These are phyloP conservation scores for Athene cunicularia DNA, from an alignment of 2,113 vertebrate species.

Conservation along the genomic window DNA sequence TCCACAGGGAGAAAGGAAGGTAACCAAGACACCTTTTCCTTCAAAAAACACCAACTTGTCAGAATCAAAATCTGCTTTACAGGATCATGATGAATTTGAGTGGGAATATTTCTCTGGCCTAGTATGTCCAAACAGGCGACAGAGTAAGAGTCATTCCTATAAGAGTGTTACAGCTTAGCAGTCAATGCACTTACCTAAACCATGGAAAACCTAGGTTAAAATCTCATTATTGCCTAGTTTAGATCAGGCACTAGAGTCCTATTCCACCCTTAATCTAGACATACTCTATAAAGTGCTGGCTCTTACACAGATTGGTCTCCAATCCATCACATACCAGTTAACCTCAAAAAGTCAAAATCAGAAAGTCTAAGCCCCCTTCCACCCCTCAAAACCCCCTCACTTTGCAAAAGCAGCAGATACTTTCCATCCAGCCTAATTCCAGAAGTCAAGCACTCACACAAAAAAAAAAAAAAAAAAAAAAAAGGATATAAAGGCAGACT, in stretches of 20 bases:
- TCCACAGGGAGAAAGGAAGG: neutral
- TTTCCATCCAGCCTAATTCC: neutral
- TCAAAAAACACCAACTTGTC: neutral
- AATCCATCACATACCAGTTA: neutral
- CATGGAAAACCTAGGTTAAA: neutral
- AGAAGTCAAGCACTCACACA: neutral
- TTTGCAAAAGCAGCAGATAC: neutral
- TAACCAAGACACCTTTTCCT: neutral
- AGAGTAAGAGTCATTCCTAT: neutral
- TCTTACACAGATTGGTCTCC: neutral
- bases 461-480: neutral
- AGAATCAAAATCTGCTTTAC: neutral
- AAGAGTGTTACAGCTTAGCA: neutral
- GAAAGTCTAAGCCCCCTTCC: neutral
- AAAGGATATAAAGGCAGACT: neutral
- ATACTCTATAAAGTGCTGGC: neutral
- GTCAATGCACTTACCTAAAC: neutral
- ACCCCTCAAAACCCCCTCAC: fast-evolving
- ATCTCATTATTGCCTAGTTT: neutral
- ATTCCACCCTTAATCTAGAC: neutral
- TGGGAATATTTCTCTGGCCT: neutral
- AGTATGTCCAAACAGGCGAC: neutral
- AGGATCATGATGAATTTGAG: neutral
- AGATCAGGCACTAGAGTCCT: neutral
- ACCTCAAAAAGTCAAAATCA: neutral